Percentiles rank a stretch among this genome's conserved stretches.
Conservation (phyloP, 2,113 vertebrate genomes). For the Microcebus ravelobensis region DNA sequence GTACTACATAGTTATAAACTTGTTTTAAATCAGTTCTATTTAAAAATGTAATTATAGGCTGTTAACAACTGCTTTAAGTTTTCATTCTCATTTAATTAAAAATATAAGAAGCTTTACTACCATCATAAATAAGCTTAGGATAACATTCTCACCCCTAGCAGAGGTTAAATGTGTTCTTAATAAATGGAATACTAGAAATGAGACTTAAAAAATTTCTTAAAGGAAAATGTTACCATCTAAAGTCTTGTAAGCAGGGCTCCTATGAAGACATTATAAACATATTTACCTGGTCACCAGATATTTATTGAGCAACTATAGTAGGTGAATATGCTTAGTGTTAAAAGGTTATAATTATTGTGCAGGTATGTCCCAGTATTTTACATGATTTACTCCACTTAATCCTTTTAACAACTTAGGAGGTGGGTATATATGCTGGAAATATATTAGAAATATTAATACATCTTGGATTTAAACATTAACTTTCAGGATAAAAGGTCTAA, state of each 20-base stretch:
- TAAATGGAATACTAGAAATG: background rate
- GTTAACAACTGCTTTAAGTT: background rate
- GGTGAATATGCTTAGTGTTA: background rate
- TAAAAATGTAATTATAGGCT: background rate
- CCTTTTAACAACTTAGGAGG: background rate
- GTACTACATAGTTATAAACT: background rate
- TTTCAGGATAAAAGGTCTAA: background rate
- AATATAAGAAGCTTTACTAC: background rate
- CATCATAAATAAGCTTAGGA: background rate
- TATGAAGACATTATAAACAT: background rate
- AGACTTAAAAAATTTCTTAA: background rate
- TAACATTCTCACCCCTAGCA: background rate
- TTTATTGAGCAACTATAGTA: background rate
- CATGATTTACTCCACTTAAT: background rate
- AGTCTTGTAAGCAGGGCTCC: background rate
- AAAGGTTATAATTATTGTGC: background rate
- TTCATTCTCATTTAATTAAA: constrained; percentile 27
- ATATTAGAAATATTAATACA: background rate
- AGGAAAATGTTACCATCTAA: background rate
- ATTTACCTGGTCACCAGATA: background rate
- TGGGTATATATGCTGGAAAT: background rate
- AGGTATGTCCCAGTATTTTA: background rate
- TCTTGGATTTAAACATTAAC: constrained; percentile 4
- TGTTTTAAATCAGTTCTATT: constrained; percentile 33
- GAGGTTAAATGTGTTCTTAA: background rate